Conservation (phyloP, 2,113 vertebrate genomes). For the Rostratula benghalensis region DNA sequence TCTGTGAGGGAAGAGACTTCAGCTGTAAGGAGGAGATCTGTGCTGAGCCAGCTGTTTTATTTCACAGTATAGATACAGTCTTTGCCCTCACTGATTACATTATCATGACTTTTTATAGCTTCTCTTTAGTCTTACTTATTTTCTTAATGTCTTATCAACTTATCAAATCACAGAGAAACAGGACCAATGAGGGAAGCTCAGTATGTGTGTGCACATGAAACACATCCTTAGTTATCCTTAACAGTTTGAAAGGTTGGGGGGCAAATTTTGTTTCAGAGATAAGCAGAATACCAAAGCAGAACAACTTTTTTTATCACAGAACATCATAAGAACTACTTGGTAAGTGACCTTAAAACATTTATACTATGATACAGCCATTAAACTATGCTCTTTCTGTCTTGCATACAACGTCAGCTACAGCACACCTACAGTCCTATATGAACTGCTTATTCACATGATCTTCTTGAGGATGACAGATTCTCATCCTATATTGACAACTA, state of each 20-base stretch:
- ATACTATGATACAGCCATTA: neutral
- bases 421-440: neutral
- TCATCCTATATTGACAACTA: neutral
- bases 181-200: rapidly evolving
- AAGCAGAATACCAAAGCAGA: neutral
- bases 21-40: neutral
- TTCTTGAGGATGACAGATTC: neutral
- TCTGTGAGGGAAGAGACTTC: neutral
- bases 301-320: neutral
- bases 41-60: neutral
- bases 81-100: neutral
- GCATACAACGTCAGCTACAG: neutral
- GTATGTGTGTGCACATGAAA: neutral
- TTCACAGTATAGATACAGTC: neutral
- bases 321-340: neutral
- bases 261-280: neutral
- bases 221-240: neutral
- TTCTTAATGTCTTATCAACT: neutral
- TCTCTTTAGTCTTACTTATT: neutral
- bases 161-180: neutral
- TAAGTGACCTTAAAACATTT: neutral
- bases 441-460: neutral
- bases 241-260: neutral
- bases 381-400: neutral
- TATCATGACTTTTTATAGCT: neutral